Percentiles rank a stretch among this genome's conserved stretches.
Conservation (phyloP, 2,797 vertebrate genomes). For the Lepus oiostolus region DNA sequence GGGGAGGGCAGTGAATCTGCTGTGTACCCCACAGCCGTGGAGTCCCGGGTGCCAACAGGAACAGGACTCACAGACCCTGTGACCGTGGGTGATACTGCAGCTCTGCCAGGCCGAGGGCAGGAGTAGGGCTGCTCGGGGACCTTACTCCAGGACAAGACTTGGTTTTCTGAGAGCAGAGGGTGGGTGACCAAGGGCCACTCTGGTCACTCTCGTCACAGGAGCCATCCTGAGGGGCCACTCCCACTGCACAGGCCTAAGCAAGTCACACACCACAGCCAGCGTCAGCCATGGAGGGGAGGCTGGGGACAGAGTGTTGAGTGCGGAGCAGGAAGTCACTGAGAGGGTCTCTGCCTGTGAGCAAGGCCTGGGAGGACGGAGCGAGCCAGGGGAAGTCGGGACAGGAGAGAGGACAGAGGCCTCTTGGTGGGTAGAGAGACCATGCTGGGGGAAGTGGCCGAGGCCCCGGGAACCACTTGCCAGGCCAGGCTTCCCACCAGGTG, state of each 20-base stretch:
- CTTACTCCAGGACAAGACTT: rapidly evolving
- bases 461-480: neutral
- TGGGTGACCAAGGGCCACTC: too few species aligned
- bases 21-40: neutral
- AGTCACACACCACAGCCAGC: neutral
- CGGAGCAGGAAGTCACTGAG: neutral
- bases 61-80: neutral
- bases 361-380: neutral
- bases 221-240: neutral
- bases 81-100: rapidly evolving
- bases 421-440: neutral
- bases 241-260: neutral
- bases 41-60: neutral
- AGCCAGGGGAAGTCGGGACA: neutral
- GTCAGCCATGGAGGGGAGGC: neutral
- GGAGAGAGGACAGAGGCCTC: neutral
- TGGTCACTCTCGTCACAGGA: neutral
- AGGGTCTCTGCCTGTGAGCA: neutral
- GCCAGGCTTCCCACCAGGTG: neutral
- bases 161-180: neutral
- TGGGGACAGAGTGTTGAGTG: neutral
- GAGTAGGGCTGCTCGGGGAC: rapidly evolving
- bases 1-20: neutral
- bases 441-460: neutral
- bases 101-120: neutral